Conservation (phyloP, 1,140 invertebrate genomes). For the Diachasmimorpha longicaudata region DNA sequence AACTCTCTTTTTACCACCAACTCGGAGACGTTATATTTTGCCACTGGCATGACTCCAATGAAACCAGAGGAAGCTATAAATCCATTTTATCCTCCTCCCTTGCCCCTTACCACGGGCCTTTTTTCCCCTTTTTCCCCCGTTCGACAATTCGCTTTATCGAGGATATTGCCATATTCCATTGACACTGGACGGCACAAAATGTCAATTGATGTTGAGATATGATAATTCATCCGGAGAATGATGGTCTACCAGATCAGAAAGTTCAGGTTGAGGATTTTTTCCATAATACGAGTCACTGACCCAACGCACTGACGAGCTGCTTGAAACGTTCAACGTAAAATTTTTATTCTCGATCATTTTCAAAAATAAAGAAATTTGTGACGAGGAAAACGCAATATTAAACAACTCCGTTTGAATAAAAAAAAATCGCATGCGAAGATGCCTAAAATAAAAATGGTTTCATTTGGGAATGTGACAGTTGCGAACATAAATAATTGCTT, state of each 20-base stretch:
- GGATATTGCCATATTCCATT: constrained; percentile 7
- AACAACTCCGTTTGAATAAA: too few relatives aligned
- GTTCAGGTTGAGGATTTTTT: constrained; percentile 95
- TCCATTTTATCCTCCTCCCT: constrained; percentile 22
- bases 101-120: neutral
- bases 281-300: constrained; percentile 91
- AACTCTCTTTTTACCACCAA: constrained; percentile 8
- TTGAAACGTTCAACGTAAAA: too few relatives aligned
- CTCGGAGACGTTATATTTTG: constrained; percentile 24
- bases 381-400: too few relatives aligned
- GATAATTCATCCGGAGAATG: constrained; percentile 67
- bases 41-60: constrained; percentile 28
- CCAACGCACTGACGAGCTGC: constrained; percentile 71
- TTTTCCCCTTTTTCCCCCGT: neutral
- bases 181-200: neutral
- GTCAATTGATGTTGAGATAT: constrained; percentile 5
- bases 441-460: too few relatives aligned
- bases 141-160: neutral
- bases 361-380: too few relatives aligned
- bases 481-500: too few relatives aligned
- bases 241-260: constrained; percentile 81
- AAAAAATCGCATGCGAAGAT: too few relatives aligned
- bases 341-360: too few relatives aligned
- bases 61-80: constrained; percentile 33
- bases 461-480: too few relatives aligned